These are phyloP conservation scores for Papilio aristodemus DNA, from an alignment of 1,140 invertebrate species.

Conservation along the genomic window DNA sequence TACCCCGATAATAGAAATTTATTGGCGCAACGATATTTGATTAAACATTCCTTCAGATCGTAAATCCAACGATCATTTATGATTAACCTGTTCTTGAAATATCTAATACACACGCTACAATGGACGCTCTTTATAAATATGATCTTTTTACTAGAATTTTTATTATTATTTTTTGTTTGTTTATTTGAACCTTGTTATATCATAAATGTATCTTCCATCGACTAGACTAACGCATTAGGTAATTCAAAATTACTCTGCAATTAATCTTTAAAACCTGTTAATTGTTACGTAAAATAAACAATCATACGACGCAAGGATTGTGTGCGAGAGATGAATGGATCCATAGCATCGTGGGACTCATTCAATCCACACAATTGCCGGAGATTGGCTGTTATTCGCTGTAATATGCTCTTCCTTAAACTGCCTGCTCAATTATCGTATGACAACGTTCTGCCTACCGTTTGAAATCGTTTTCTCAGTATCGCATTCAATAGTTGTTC, in stretches of 20 bases:
- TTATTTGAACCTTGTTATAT: no score
- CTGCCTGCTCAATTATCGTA: constrained; percentile 28
- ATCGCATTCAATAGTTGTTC: no score
- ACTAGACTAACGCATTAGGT: neutral
- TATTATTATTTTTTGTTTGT: no score
- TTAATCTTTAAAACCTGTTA: neutral
- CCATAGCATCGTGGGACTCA: constrained; percentile 25
- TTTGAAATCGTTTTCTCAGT: neutral
- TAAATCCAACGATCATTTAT: neutral
- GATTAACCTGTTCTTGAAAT: no score
- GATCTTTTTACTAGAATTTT: no score
- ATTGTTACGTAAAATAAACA: constrained; percentile 25
- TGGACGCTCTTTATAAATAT: no score
- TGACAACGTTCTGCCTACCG: neutral
- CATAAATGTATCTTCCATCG: no score
- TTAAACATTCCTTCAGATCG: neutral
- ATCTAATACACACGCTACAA: no score
- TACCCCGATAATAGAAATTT: neutral
- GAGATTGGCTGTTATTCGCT: constrained; percentile 51
- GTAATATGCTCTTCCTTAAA: constrained; percentile 48
- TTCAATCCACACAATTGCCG: constrained; percentile 45
- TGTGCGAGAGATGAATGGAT: constrained; percentile 24
- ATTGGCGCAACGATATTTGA: neutral
- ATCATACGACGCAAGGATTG: neutral
- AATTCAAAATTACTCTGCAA: neutral